Evolutionary conservation across 2,888 invertebrate species (phyloP).

Genomic region (Erebia ligea): DNA sequence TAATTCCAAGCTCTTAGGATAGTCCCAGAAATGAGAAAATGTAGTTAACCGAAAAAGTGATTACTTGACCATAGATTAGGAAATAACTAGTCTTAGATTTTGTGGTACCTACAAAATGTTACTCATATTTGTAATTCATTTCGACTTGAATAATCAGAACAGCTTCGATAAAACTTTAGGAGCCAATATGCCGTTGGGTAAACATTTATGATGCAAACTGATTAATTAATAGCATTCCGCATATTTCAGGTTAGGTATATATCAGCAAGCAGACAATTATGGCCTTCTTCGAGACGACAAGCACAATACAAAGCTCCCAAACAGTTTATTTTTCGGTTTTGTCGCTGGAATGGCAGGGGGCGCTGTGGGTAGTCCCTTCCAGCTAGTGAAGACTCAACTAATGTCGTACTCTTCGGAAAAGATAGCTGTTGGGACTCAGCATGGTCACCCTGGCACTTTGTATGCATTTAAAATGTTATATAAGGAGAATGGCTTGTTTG

Average conservation of each 20-base stretch:
- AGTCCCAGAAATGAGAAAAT: too few relatives aligned
- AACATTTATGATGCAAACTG: not conserved
- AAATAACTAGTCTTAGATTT: too few relatives aligned
- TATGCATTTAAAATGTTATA: slow-evolving; percentile 86
- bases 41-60: too few relatives aligned
- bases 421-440: slow-evolving; percentile 96
- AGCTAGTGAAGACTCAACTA: slow-evolving; percentile 94
- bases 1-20: too few relatives aligned
- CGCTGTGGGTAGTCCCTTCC: slow-evolving; percentile 92
- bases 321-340: slow-evolving; percentile 89
- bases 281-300: slow-evolving; percentile 84
- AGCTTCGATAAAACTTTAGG: not conserved
- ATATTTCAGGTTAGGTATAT: slow-evolving; percentile 86
- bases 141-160: not conserved
- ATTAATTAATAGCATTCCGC: not conserved
- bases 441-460: slow-evolving; percentile 87
- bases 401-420: slow-evolving; percentile 89
- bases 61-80: too few relatives aligned
- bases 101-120: too few relatives aligned
- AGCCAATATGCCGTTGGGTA: not conserved
- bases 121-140: not conserved
- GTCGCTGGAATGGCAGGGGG: slow-evolving; percentile 90
- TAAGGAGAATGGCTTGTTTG: slow-evolving; percentile 79
- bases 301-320: slow-evolving; percentile 86
- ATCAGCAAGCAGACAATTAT: slow-evolving; percentile 87